Base-by-base conservation (phyloP, 1,140 invertebrate genomes). In the Drosophila kepulauana region DNA sequence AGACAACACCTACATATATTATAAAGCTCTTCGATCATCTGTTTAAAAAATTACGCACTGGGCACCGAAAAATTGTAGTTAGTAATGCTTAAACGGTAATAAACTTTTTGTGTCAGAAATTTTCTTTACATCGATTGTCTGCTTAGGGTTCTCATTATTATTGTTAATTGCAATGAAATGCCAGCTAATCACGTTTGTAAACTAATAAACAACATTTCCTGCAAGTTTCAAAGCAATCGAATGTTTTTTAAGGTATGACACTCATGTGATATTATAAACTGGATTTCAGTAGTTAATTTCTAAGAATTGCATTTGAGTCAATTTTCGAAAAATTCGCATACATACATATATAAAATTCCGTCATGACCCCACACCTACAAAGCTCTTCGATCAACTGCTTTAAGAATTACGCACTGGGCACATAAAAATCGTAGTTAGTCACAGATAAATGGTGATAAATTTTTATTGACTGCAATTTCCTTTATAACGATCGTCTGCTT, bases 121-220 rank as follows among this genome's bases (percentile, higher is more conserved):
- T 69, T 48, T 46, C 2, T 0, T n/a, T 41, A 52, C 20, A 51
- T 70, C 15, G 2, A 63, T 13, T 4, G 58, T 52, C 33, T 8
- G 5, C 43, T 20, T n/a, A 43, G 15, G 48, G 35, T 10, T 61
- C 51, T 62, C 38, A 41, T 66, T 33, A 51, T 66, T 20, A 66
- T 66, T 51, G 20, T 57, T 57, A 57, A 72, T 67, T 67, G 28
- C 25, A 6, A 25, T 13, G 15, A 35, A 70, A 63, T 63, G 52
- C 5, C 35, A 45, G 38, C 46, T 54, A 30, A 51, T 59, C 45
- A 5, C 5, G 11, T 6, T 16, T 35, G 10, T 11, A 62, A 33
- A 16, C 13, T 3, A 5, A 35, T 11, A 20, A 30, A 11, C 3
- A n/a, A 45, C 5, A 30, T n/a, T 7, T 38, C 5, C 35, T 52